phyloP scores from a whole-genome alignment of 2,888 invertebrate species.

The Acheta domesticus region DNA sequence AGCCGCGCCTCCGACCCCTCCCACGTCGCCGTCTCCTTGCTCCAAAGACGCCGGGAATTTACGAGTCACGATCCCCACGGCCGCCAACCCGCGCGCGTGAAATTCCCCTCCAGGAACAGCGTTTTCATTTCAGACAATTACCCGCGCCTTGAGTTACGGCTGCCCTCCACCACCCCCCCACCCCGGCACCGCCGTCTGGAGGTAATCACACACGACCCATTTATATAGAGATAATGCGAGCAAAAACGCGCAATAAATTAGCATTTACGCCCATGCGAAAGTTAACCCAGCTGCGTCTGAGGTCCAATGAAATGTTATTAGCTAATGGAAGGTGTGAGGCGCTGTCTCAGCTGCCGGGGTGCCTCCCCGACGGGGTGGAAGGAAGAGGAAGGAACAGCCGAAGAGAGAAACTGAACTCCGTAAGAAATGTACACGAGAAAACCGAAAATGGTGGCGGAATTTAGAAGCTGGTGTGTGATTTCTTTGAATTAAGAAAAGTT shows the following conservation, averaged over 20 bases:
- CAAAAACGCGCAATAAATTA: slow-evolving; percentile 9
- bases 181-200: not conserved
- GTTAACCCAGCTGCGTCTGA: slow-evolving; percentile 7
- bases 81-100: not conserved
- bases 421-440: no score
- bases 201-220: slow-evolving; percentile 10
- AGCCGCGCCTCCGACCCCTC: not conserved
- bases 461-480: no score
- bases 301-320: slow-evolving; percentile 3
- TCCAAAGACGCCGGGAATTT: not conserved
- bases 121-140: slow-evolving; percentile 10
- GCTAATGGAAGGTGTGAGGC: slow-evolving; percentile 1
- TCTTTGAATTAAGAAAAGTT: no score
- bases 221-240: slow-evolving; percentile 7
- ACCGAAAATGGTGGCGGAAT: no score
- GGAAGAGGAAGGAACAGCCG: no score
- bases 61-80: slow-evolving; percentile 8
- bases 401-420: no score
- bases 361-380: not conserved
- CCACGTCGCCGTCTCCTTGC: not conserved
- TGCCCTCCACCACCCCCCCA: no score
- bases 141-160: slow-evolving; percentile 10
- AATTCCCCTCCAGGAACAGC: not conserved
- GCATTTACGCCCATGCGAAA: slow-evolving; percentile 4
- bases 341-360: not conserved